Percentiles rank a stretch among this genome's conserved stretches.
phyloP scores from a whole-genome alignment of 1,140 invertebrate species.

The Pseudachorutes palmiensis region DNA sequence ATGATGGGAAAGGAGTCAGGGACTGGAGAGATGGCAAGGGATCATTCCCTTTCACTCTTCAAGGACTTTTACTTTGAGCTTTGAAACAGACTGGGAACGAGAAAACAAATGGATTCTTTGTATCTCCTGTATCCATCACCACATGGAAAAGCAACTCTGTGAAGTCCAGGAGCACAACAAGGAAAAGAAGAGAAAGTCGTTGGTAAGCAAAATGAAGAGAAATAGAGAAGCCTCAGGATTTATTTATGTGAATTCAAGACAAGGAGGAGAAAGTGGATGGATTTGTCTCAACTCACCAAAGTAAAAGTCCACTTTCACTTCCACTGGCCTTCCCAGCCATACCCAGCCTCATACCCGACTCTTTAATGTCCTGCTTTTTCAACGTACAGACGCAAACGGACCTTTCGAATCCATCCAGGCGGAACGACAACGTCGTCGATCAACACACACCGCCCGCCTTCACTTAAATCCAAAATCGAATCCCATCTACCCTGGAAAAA shows the following conservation, averaged over 20 bases:
- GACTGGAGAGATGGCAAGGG: too few relatives aligned
- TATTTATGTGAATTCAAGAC: constrained; percentile 5
- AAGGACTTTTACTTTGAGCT: neutral
- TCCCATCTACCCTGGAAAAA: too few relatives aligned
- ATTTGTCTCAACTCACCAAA: neutral
- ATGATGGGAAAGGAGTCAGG: too few relatives aligned
- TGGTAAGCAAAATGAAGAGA: constrained; percentile 3
- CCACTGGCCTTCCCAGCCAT: neutral
- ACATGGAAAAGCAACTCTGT: neutral
- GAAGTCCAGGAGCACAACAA: neutral
- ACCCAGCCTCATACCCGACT: too few relatives aligned
- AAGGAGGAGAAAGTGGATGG: constrained; percentile 7
- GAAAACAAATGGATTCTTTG: neutral
- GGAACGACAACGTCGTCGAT: neutral
- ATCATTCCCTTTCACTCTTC: neutral
- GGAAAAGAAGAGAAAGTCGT: neutral
- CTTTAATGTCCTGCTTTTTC: too few relatives aligned
- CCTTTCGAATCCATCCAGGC: neutral
- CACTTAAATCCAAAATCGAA: too few relatives aligned
- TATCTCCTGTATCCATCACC: too few relatives aligned
- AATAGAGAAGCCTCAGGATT: constrained; percentile 10
- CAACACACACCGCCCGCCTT: too few relatives aligned
- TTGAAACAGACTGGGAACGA: neutral
- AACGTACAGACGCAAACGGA: neutral
- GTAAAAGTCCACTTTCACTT: constrained; percentile 3